Evolutionary conservation across 2,113 vertebrate genomes (phyloP), one percentile per base, ranked within the genome.

Genomic region (Sceloporus undulatus): DNA sequence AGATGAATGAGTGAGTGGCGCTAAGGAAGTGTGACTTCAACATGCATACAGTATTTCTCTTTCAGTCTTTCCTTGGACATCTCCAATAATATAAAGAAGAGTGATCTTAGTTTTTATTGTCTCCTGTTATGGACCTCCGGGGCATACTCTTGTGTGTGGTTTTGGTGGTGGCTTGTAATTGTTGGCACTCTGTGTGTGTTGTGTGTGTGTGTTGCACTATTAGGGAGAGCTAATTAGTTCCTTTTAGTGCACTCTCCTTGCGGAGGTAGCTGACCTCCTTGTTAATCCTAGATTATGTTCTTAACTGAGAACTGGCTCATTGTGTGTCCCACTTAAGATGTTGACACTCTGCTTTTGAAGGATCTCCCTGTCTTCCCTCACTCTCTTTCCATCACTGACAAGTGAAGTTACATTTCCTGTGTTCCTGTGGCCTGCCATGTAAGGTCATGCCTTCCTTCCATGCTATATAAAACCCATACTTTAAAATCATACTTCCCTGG

Each of bases 211-310:
- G 87, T 91, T 85, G 80, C 87, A 87, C 81, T 89, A 86, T 90
- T 93, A 96, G 90, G 89, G 90, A 91, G 87, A 93, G 90, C 92
- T 85, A 96, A 95, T 96, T 93, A 96, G 94, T 90, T 88, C 82
- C 88, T 88, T 91, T 94, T 89, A 90, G 93, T 90, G 91, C 95
- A 90, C 94, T 86, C 95, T 95, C 93, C 95, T 92, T 92, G 92
- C 85, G 89, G 95, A 94, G 93, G 95, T 96, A 93, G 93, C 92
- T 93, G 95, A 94, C 96, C 96, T 94, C 92, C 68, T 93, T 89
- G 91, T 95, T 97, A 96, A 97, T 96, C 96, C 95, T 93, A 93
- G 97, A 97, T 97, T 97, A 97, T 95, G 94, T 95, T 96, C 93
- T 96, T 95, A 88, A 94, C 52, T 29, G 93, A 94, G 94, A 92